Base-by-base conservation (phyloP, 2,113 vertebrate species). In the Candoia aspera region DNA sequence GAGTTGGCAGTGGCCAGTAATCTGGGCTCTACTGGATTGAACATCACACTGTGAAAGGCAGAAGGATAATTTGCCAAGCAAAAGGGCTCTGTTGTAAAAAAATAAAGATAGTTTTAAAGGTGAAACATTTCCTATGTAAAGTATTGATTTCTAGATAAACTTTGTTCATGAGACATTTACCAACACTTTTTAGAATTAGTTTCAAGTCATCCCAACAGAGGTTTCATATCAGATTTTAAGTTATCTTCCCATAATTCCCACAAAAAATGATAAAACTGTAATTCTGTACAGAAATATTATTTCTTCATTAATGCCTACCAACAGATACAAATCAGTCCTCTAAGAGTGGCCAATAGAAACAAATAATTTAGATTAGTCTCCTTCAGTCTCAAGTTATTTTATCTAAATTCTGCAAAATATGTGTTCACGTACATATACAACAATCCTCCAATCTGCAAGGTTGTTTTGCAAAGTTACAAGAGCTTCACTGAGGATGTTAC, bases 1-100 rank as follows among this genome's bases (percentile, higher is more conserved):
- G 99, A 99, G 98, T 99, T 99, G 96, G 99, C 99, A 0, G 99
- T 99, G 92, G 99, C 99, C 92, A 99, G 97, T 91, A 99, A 97
- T 91, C 99, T 96, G 88, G 99, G 99, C 95, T 99, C 99, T 91
- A 99, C 98, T 0, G 99, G 99, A 96, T 99, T 99, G 96, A 99
- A 99, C 99, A 99, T 99, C 96, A 99, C 99, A 84, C 99, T 99
- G 97, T 99, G 99, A 96, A 99, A 99, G 62, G 99, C 99, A 12
- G 99, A 99, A 0, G 99, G 99, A 95, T 99, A 99, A 95, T 99
- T 99, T 95, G 99, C 99, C 98, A 99, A 97, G 95, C 99, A 99
- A 97, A 99, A 99, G 9, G 99, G 99, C 94, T 99, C 99, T 99
- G 95, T 96, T 90, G 93, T 96, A 93, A 93, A 95, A 95, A 96